Evolutionary conservation across 2,797 vertebrate species (phyloP), one percentile per base, ranked within the genome.

Genomic region (Pangasius sanitwongsei): DNA sequence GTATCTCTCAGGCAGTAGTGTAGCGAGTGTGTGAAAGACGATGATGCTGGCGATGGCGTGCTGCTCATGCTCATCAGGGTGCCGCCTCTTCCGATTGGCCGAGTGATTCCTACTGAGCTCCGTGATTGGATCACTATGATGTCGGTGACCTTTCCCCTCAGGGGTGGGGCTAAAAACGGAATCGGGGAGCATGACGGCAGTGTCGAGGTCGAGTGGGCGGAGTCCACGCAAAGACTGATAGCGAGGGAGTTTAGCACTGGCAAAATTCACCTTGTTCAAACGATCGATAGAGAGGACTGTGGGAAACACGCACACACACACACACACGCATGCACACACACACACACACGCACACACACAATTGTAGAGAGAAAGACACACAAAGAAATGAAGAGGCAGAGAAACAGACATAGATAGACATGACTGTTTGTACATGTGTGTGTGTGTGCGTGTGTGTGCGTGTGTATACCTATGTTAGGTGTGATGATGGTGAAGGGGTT

Each of bases 401-500:
- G 6, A 89, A 5, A 28, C 13, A 16, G 23, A 20, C 6, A 77
- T 63, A 16, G 34, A 83, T 13, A n/a, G 20, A n/a, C 2, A 61
- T 6, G 65, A 63, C 12, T 65, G 81, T 72, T n/a, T 89, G 86
- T 61, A 13, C 11, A 7, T 50, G 48, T 48, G 44, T 48, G 44
- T 48, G 48, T 48, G 8, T 50, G 48, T 53, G 50, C 13, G 50
- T 55, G 53, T 55, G 53, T 20, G 16, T 80, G 37, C 69, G 86
- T 59, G 65, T 55, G 48, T 67, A 20, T 83, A 99, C 98, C 97
- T 0, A 99, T 99, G 93, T 99, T 97, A 75, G 98, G 98, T 0
- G 98, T 99, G 94, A 98, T 93, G n/a, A 99, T 97, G 92, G 98
- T 98, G 95, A 99, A 99, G 90, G 98, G 98, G 93, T 95, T 98